phyloP scores from a whole-genome alignment of 2,888 invertebrate species.

The Camptogramma bilineatum region DNA sequence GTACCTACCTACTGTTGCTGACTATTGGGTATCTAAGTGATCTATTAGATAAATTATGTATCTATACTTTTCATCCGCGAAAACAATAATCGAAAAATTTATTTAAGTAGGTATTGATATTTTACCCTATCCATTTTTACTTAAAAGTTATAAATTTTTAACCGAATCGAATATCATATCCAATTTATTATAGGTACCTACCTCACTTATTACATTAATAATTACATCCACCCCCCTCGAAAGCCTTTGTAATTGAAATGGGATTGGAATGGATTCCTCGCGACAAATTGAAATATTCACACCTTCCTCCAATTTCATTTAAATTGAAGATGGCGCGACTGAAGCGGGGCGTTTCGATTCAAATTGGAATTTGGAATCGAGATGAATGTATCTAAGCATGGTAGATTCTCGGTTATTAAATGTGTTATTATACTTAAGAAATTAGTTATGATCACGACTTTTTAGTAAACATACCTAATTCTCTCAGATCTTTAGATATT shows the following conservation, averaged over 20 bases:
- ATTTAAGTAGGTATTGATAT: too few relatives aligned
- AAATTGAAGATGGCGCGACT: slow-evolving; percentile 68
- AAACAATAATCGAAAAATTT: too few relatives aligned
- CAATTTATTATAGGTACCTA: slow-evolving; percentile 38
- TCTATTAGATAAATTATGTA: too few relatives aligned
- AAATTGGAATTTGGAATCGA: slow-evolving; percentile 9
- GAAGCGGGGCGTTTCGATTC: slow-evolving; percentile 23
- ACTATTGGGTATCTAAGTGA: too few relatives aligned
- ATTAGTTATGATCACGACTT: too few relatives aligned
- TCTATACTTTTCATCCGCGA: too few relatives aligned
- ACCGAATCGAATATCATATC: background rate
- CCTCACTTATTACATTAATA: slow-evolving; percentile 77
- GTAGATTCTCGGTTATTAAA: background rate
- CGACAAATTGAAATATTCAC: slow-evolving; percentile 84
- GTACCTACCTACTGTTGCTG: too few relatives aligned
- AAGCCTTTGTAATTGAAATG: slow-evolving; percentile 58
- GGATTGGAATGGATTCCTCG: slow-evolving; percentile 84
- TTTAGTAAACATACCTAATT: too few relatives aligned
- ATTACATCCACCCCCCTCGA: slow-evolving; percentile 57
- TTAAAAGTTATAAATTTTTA: too few relatives aligned
- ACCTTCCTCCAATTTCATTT: slow-evolving; percentile 71
- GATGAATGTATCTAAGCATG: background rate
- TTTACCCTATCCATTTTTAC: too few relatives aligned
- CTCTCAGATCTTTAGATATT: too few relatives aligned
- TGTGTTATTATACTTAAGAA: too few relatives aligned